Percentiles rank a stretch among this genome's conserved stretches.
These are phyloP conservation scores for Piprites chloris DNA, from an alignment of 2,113 vertebrate genomes.

Conservation along the genomic window DNA sequence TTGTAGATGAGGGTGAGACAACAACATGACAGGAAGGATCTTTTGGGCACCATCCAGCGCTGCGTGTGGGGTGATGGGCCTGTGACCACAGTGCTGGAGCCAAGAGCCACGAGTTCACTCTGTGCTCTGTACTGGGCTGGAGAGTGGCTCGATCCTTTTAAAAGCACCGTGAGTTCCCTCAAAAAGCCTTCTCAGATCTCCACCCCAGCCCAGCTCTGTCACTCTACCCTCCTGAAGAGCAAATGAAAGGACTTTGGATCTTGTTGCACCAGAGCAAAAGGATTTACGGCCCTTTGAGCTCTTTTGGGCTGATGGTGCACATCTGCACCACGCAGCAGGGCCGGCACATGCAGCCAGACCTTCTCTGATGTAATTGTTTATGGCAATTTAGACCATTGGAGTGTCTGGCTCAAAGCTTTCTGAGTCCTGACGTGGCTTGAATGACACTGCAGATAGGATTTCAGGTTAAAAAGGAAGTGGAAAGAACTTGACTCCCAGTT, in stretches of 20 bases:
- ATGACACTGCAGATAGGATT: conserved; percentile 47
- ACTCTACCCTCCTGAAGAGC: not conserved
- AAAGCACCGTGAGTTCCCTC: not conserved
- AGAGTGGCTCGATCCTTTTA: not conserved
- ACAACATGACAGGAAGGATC: not conserved
- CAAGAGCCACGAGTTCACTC: not conserved
- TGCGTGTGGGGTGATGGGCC: not conserved
- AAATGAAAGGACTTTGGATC: not conserved
- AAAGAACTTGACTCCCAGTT: not conserved
- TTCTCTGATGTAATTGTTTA: conserved; percentile 47
- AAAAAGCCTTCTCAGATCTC: not conserved
- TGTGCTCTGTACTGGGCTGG: not conserved
- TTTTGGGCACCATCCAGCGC: not conserved
- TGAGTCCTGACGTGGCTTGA: conserved; percentile 25
- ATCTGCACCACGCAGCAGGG: not conserved
- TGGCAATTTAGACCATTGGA: not conserved
- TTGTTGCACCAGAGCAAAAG: not conserved
- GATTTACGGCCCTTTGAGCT: not conserved
- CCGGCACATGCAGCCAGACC: not conserved
- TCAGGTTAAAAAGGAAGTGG: conserved; percentile 42
- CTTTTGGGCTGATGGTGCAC: not conserved
- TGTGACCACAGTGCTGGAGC: not conserved
- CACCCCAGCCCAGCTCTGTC: not conserved
- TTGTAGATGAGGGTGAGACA: not conserved
- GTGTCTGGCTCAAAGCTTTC: not conserved